phyloP scores from a whole-genome alignment of 2,888 invertebrate genomes.

The Thymelicus sylvestris region DNA sequence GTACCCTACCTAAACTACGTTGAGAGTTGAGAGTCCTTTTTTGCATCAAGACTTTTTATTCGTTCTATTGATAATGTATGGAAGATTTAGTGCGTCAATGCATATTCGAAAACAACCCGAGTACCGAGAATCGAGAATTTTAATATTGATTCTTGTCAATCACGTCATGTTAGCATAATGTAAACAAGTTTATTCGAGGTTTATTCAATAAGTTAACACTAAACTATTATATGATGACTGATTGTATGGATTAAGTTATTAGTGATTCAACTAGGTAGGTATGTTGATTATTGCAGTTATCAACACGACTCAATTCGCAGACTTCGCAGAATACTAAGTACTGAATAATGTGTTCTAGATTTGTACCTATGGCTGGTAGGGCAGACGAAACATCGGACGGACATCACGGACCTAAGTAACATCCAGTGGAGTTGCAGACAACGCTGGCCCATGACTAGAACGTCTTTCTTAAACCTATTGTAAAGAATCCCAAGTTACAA shows the following conservation, averaged over 20 bases:
- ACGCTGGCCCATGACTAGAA: no score
- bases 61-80: neutral
- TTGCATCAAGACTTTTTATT: neutral
- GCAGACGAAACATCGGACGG: no score
- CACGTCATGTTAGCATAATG: neutral
- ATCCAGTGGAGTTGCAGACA: no score
- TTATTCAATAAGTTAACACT: conserved; percentile 1
- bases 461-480: no score
- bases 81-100: conserved; percentile 6
- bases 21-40: no score
- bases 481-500: no score
- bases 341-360: no score
- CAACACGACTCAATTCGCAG: neutral
- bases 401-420: no score
- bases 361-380: no score
- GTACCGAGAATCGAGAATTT: neutral
- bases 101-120: neutral
- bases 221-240: neutral
- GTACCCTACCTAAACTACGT: no score
- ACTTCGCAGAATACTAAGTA: neutral
- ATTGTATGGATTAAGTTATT: neutral
- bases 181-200: neutral
- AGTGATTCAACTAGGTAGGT: neutral
- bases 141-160: conserved; percentile 4
- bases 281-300: neutral